Percentiles rank a stretch among this genome's conserved stretches.
These are phyloP conservation scores for Anarrhichthys ocellatus DNA, from an alignment of 2,113 vertebrate species.

Conservation along the genomic window DNA sequence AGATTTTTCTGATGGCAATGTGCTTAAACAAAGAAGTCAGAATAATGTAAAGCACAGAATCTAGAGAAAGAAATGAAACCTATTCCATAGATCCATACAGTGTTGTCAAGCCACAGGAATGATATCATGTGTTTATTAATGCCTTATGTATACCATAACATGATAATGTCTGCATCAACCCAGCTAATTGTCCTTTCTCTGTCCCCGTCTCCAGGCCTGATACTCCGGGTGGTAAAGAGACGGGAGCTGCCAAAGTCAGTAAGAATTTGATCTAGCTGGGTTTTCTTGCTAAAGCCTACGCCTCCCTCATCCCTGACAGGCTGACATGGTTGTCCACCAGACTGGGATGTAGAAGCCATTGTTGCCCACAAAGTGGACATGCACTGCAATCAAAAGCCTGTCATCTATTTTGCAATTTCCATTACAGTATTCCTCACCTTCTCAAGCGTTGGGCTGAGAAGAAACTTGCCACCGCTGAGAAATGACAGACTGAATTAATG, in stretches of 20 bases:
- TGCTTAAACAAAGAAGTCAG: neutral
- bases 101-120: neutral
- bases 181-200: neutral
- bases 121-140: neutral
- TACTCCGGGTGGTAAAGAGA: constrained; percentile 95
- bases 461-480: constrained; percentile 27
- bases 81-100: neutral
- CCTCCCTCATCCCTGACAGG: constrained; percentile 89
- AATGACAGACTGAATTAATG: constrained; percentile 25
- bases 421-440: constrained; percentile 17
- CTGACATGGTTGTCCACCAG: constrained; percentile 83
- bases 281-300: constrained; percentile 89
- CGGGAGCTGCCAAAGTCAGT: constrained; percentile 99
- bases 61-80: neutral
- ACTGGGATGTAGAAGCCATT: constrained; percentile 73
- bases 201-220: constrained; percentile 85
- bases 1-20: neutral
- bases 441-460: constrained; percentile 34
- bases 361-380: constrained; percentile 53
- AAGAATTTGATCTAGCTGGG: constrained; percentile 95
- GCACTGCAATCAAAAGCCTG: constrained; percentile 11
- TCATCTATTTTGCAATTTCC: constrained; percentile 12
- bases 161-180: neutral
- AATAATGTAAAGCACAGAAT: neutral
- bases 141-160: neutral